phyloP scores from a whole-genome alignment of 1,140 invertebrate species.

The Wasmannia auropunctata region DNA sequence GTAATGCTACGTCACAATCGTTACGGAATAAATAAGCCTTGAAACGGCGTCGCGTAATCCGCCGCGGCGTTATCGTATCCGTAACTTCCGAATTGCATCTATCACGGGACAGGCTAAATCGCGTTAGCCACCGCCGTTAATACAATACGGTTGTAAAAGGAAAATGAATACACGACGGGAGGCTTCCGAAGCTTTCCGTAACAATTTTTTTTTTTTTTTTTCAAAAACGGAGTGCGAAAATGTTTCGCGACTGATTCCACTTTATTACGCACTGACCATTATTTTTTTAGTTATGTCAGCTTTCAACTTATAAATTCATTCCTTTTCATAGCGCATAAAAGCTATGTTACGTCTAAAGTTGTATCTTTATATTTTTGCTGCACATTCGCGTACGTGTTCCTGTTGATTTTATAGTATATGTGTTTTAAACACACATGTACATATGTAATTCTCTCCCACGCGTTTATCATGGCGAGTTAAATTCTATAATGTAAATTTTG shows the following conservation, averaged over 20 bases:
- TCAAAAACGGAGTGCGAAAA: background rate
- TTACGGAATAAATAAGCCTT: slow-evolving; percentile 52
- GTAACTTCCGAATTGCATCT: slow-evolving; percentile 25
- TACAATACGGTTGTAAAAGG: background rate
- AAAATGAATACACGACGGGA: background rate
- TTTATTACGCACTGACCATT: slow-evolving; percentile 7
- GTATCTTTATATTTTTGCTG: background rate
- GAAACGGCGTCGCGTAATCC: slow-evolving; percentile 44
- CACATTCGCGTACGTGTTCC: background rate
- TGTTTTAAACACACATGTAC: background rate
- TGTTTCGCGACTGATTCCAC: slow-evolving; percentile 1
- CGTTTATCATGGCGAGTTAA: background rate
- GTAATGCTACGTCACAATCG: slow-evolving; percentile 49
- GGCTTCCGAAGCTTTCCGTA: background rate
- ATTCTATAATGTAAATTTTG: background rate
- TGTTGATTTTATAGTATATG: background rate
- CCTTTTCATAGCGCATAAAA: background rate
- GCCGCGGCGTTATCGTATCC: slow-evolving; percentile 36
- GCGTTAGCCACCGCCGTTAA: slow-evolving; percentile 35
- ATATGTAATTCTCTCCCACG: background rate
- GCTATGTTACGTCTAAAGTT: background rate
- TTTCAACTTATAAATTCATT: slow-evolving; percentile 22
- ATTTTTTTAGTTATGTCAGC: background rate
- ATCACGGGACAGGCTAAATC: slow-evolving; percentile 27
- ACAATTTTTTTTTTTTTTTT: background rate